Evolutionary conservation across 2,888 invertebrate species (phyloP).

Genomic region (Exocentrus adspersus): DNA sequence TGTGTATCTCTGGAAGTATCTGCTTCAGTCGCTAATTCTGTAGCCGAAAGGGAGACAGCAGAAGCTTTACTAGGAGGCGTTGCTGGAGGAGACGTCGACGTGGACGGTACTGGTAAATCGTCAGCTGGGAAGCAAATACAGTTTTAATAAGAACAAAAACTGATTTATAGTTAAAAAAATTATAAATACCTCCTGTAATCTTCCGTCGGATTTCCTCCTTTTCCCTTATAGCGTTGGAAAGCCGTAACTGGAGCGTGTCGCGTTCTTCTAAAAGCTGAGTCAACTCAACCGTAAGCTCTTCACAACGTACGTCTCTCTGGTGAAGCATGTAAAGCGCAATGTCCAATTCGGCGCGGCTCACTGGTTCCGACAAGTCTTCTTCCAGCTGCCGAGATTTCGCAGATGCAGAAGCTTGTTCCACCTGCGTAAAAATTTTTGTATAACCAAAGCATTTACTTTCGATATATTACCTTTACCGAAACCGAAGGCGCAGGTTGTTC

Average conservation of each 20-base stretch:
- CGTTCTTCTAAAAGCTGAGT: slow-evolving; percentile 85
- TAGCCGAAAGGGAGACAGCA: slow-evolving; percentile 51
- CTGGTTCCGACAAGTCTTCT: slow-evolving; percentile 53
- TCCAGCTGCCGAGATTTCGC: slow-evolving; percentile 26
- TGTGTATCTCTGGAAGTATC: slow-evolving; percentile 35
- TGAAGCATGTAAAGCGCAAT: slow-evolving; percentile 86
- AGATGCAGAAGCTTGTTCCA: background rate
- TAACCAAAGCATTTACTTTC: too few species aligned
- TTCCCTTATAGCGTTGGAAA: slow-evolving; percentile 82
- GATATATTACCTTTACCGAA: background rate
- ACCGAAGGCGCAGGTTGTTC: slow-evolving; percentile 39
- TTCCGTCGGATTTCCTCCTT: slow-evolving; percentile 71
- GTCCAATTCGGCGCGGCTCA: slow-evolving; percentile 75
- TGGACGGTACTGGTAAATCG: slow-evolving; percentile 41
- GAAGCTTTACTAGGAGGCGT: slow-evolving; percentile 45
- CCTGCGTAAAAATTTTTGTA: background rate
- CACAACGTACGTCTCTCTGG: slow-evolving; percentile 85
- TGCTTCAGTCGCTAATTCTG: slow-evolving; percentile 55
- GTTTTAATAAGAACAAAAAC: too few species aligned
- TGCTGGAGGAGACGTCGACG: slow-evolving; percentile 12
- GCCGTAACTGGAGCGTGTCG: slow-evolving; percentile 82
- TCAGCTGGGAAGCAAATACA: too few species aligned
- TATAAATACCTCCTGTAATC: slow-evolving; percentile 35
- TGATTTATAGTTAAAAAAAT: too few species aligned
- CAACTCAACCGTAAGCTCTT: slow-evolving; percentile 86